Conservation (phyloP, 53 echinoderm and acorn worm species). For the Astropecten irregularis region DNA sequence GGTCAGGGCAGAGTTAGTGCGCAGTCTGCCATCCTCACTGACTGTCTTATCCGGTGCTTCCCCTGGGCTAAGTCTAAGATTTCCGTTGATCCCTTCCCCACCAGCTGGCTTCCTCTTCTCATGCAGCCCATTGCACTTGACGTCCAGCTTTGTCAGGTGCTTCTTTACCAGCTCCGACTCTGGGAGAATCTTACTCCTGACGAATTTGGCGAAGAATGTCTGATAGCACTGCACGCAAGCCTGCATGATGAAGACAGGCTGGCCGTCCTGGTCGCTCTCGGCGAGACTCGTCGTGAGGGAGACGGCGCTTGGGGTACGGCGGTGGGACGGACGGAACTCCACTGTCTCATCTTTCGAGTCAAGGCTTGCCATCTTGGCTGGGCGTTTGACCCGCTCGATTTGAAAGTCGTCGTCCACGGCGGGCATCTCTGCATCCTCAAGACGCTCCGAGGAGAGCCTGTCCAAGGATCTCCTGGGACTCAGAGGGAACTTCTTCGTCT, state of each 20-base stretch:
- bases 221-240: conserved; percentile 97
- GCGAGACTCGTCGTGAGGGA: conserved; percentile 54
- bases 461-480: conserved; percentile 72
- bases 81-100: conserved; percentile 5
- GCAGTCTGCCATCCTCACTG: conserved; percentile 46
- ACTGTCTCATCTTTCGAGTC: conserved; percentile 50
- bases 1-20: conserved; percentile 79
- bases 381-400: conserved; percentile 59
- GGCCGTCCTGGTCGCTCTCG: conserved; percentile 64
- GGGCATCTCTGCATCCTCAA: conserved; percentile 61
- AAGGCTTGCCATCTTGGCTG: conserved; percentile 58
- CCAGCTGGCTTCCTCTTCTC: conserved; percentile 41
- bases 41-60: background rate
- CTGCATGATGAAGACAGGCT: conserved; percentile 95
- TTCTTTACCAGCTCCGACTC: conserved; percentile 73
- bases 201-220: conserved; percentile 89
- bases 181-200: conserved; percentile 87
- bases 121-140: conserved; percentile 33
- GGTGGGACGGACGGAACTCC: conserved; percentile 48
- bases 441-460: conserved; percentile 78
- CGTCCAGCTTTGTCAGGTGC: conserved; percentile 74
- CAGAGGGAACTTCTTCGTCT: background rate
- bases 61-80: background rate
- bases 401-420: conserved; percentile 42
- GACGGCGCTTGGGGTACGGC: conserved; percentile 32